Base-by-base conservation (phyloP, 2,888 invertebrate genomes). In the Rhagonycha fulva region DNA sequence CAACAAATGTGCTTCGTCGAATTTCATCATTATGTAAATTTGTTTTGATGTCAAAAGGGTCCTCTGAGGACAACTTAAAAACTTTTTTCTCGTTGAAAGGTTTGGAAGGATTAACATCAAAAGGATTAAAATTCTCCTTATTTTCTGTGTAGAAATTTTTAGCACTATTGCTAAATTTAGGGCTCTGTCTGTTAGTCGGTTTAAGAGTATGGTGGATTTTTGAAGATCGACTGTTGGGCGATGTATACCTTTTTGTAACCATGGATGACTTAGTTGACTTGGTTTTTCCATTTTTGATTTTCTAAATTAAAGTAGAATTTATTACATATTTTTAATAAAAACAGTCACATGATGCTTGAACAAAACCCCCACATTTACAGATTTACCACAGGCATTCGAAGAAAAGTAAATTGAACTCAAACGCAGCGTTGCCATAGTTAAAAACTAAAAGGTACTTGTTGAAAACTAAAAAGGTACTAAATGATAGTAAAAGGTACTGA, bases 1-100 rank as follows among this genome's bases (percentile, higher is more conserved):
- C 68, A 9, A 24, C 47, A 19, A 69, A 76, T 10, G 76, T 75
- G 12, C 23, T 66, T 24, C 76, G 63, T 14, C 76, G 66, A 70
- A 60, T 69, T 14, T 68, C 23, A 32, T 68, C 12, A 12, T 32
- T 24, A n/a, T 7, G 47, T n/a, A n/a, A 47, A 12, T 47, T 24
- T 26, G 19, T 10, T 26, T 70, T 67, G 12, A 75, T 75, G 12
- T 70, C 66, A 10, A 74, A 74, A 1, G n/a, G 12, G 23, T 14
- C 14, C 7, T 14, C 47, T 9, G 9, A 23, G n/a, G 71, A 9
- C 0, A 68, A 62, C 11, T 14, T 9, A 71, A 75, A 75, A 9
- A 23, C 7, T n/a, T 75, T 68, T 28, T 26, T 68, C 63, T 32
- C 24, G 9, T 47, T 47, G 47, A 47, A 47, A n/a, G n/a, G n/a